Evolutionary conservation across 2,888 invertebrate genomes (phyloP).

Genomic region (Buathra laborator): DNA sequence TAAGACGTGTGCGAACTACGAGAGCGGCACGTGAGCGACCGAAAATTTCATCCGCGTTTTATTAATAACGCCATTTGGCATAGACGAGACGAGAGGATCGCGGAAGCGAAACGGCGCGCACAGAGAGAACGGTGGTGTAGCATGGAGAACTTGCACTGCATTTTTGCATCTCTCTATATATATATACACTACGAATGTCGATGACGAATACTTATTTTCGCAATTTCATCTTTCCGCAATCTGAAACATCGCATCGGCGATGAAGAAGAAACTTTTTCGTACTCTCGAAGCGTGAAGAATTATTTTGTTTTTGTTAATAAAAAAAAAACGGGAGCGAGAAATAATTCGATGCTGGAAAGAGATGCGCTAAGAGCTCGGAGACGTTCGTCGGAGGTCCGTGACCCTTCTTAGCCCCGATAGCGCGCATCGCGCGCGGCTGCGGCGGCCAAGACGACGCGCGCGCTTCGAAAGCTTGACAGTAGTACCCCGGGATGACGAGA

Average conservation of each 20-base stretch:
- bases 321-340: not conserved
- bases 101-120: constrained; percentile 73
- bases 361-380: not conserved
- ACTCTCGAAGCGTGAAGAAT: not conserved
- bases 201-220: constrained; percentile 32
- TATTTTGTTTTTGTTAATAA: not conserved
- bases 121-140: constrained; percentile 3
- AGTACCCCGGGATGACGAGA: constrained; percentile 50
- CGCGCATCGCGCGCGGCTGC: not conserved
- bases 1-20: not conserved
- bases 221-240: not conserved
- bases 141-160: constrained; percentile 6
- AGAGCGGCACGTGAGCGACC: constrained; percentile 48
- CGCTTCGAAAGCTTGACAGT: not conserved
- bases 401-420: constrained; percentile 30
- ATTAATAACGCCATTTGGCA: constrained; percentile 75
- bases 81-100: constrained; percentile 65
- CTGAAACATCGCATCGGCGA: not conserved
- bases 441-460: not conserved
- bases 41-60: constrained; percentile 71
- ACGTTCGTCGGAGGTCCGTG: constrained; percentile 38
- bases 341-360: constrained; percentile 9
- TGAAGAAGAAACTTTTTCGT: not conserved
- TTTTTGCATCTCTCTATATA: constrained; percentile 1
- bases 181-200: too few species aligned